These are phyloP conservation scores for Taenioides sp. DNA, from an alignment of 2,797 vertebrate genomes.

Conservation along the genomic window DNA sequence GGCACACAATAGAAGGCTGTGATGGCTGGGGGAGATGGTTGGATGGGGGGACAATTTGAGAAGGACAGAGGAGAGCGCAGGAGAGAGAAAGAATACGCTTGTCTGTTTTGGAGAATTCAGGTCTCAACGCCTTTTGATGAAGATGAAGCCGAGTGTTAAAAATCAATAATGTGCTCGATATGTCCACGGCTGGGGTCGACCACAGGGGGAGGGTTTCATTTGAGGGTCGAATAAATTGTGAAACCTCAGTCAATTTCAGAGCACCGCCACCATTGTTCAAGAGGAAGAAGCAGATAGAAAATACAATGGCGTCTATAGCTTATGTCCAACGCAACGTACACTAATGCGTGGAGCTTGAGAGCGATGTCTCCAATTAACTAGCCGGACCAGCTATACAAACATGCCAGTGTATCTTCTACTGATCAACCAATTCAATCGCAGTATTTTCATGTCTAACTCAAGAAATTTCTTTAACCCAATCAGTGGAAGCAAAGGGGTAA, in stretches of 20 bases:
- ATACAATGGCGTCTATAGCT: constrained; percentile 32
- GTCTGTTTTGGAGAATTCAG: constrained; percentile 52
- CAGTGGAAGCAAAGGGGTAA: neutral
- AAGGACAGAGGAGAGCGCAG: constrained; percentile 9
- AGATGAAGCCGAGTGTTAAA: constrained; percentile 75
- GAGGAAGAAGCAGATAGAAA: constrained; percentile 33
- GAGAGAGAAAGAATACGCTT: constrained; percentile 11
- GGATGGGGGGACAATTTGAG: constrained; percentile 9
- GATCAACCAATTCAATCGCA: neutral
- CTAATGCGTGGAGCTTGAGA: constrained; percentile 11
- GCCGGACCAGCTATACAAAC: neutral
- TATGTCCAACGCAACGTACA: constrained; percentile 2
- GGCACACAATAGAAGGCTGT: constrained; percentile 34
- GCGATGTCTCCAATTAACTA: neutral
- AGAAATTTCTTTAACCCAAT: neutral
- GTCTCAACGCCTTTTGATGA: constrained; percentile 67
- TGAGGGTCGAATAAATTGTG: constrained; percentile 45
- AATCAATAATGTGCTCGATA: constrained; percentile 74
- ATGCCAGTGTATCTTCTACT: neutral
- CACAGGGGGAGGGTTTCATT: constrained; percentile 46
- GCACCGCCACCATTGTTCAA: constrained; percentile 17
- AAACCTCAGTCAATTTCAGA: constrained; percentile 45
- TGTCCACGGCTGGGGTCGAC: constrained; percentile 57
- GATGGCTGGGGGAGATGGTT: neutral
- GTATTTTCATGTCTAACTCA: neutral